Conservation (phyloP, 2,797 vertebrate species). For the Dallia pectoralis region DNA sequence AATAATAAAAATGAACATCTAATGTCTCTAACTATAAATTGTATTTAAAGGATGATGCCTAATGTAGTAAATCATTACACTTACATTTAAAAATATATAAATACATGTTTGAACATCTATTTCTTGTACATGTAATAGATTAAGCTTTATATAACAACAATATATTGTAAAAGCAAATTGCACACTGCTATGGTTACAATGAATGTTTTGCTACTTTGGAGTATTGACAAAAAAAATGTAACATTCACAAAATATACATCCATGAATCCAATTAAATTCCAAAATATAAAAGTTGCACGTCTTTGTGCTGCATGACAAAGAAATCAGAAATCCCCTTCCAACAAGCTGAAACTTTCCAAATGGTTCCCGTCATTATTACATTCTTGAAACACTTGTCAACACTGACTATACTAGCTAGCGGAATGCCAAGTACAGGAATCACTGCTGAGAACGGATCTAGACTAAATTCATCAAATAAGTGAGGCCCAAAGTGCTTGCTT, state of each 20-base stretch:
- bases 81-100: background rate
- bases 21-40: background rate
- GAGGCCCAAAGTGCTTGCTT: constrained; percentile 65
- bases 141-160: no score
- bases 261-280: constrained; percentile 51
- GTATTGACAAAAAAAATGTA: constrained; percentile 8
- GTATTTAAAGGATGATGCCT: background rate
- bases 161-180: constrained; percentile 62
- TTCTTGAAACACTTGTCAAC: constrained; percentile 53
- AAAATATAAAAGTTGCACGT: constrained; percentile 57
- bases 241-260: constrained; percentile 19
- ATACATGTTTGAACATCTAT: background rate
- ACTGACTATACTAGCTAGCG: constrained; percentile 35
- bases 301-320: constrained; percentile 53
- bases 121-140: background rate
- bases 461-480: constrained; percentile 55
- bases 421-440: constrained; percentile 56
- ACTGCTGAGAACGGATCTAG: constrained; percentile 47
- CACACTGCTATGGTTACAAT: no score
- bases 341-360: constrained; percentile 52
- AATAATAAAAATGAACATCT: background rate
- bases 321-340: constrained; percentile 61
- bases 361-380: constrained; percentile 51
- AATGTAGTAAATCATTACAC: background rate
- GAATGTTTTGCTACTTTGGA: no score